Evolutionary conservation across 2,888 invertebrate species (phyloP).

Genomic region (Orchesella flavescens): DNA sequence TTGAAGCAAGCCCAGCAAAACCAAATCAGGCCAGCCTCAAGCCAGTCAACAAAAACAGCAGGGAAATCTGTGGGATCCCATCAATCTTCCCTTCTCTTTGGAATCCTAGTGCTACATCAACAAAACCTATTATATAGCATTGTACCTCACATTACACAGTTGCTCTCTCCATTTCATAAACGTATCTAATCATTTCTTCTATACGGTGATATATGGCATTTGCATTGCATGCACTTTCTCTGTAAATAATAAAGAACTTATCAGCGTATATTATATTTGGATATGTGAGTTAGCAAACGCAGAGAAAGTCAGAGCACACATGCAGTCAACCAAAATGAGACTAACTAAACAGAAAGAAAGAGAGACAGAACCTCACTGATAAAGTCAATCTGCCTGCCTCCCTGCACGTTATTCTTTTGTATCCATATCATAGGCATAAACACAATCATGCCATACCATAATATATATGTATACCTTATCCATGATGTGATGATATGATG

Average conservation of each 20-base stretch:
- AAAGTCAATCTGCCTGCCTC: slow-evolving; percentile 62
- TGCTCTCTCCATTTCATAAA: too few species aligned
- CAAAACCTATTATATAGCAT: background rate
- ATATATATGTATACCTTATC: background rate
- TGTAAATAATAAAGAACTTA: slow-evolving; percentile 30
- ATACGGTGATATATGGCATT: slow-evolving; percentile 33
- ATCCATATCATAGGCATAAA: background rate
- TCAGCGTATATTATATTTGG: background rate
- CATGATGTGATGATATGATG: background rate
- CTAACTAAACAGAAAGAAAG: slow-evolving; percentile 54
- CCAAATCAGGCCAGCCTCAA: slow-evolving; percentile 34
- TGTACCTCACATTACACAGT: too few species aligned
- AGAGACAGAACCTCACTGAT: slow-evolving; percentile 57
- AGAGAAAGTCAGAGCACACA: slow-evolving; percentile 11
- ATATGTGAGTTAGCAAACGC: background rate
- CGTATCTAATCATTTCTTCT: background rate
- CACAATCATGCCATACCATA: background rate
- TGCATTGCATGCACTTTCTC: slow-evolving; percentile 41
- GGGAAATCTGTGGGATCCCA: slow-evolving; percentile 59
- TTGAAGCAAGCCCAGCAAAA: slow-evolving; percentile 26
- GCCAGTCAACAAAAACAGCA: slow-evolving; percentile 61
- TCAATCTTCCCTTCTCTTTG: slow-evolving; percentile 57
- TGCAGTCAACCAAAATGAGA: slow-evolving; percentile 60
- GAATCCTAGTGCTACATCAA: slow-evolving; percentile 36
- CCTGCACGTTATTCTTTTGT: slow-evolving; percentile 55